phyloP scores from a whole-genome alignment of 1,140 invertebrate genomes.

The Telenomus remus region DNA sequence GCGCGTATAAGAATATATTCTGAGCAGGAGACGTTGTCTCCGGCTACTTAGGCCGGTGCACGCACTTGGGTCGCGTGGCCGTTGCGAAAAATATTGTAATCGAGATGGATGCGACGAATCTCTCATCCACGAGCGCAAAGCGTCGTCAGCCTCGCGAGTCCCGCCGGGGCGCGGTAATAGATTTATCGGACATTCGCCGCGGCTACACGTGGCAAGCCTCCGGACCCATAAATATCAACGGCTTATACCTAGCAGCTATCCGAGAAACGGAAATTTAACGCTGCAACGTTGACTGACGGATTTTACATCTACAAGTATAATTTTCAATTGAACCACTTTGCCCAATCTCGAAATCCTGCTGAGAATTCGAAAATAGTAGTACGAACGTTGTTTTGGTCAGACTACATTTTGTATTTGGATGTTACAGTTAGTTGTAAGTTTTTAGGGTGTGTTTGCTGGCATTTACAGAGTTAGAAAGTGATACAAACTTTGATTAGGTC shows the following conservation, averaged over 20 bases:
- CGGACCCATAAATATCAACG: constrained; percentile 65
- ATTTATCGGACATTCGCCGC: constrained; percentile 73
- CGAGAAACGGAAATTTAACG: background rate
- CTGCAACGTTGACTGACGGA: too few species aligned
- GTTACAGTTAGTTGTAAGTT: too few species aligned
- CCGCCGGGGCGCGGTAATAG: constrained; percentile 71
- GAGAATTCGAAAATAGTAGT: too few species aligned
- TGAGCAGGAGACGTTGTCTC: constrained; percentile 49
- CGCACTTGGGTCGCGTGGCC: background rate
- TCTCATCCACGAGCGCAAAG: constrained; percentile 61
- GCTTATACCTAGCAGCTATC: constrained; percentile 4
- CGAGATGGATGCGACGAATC: constrained; percentile 66
- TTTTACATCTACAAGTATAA: too few species aligned
- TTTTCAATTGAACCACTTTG: too few species aligned
- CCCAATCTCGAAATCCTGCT: too few species aligned
- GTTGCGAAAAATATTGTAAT: constrained; percentile 62
- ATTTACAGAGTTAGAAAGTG: too few species aligned
- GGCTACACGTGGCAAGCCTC: constrained; percentile 30
- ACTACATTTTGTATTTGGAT: too few species aligned
- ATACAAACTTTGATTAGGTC: too few species aligned
- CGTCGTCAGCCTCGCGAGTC: constrained; percentile 50
- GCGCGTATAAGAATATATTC: constrained; percentile 63
- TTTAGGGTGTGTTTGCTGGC: too few species aligned
- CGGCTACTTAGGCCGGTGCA: constrained; percentile 20
- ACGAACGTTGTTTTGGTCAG: too few species aligned